Conservation (phyloP, 1,140 invertebrate species). For the Potamilus streckersoni region DNA sequence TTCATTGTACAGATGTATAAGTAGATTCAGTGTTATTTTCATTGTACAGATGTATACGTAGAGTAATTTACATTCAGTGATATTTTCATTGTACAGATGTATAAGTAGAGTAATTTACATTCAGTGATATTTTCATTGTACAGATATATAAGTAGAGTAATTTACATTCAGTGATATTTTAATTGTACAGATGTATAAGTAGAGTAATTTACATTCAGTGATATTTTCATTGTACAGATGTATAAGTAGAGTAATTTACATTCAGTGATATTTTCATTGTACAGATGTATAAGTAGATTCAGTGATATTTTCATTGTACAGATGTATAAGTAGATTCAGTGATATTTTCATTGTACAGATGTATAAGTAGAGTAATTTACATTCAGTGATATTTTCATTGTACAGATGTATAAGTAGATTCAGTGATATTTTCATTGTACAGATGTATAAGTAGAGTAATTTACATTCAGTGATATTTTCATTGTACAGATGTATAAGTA, state of each 20-base stretch:
- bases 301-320: constrained; percentile 21
- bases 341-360: constrained; percentile 38
- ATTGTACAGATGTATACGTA: constrained; percentile 49
- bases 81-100: constrained; percentile 45
- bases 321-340: constrained; percentile 38
- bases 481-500: constrained; percentile 49
- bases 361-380: constrained; percentile 25
- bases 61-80: not conserved
- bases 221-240: constrained; percentile 43
- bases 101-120: constrained; percentile 8
- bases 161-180: not conserved
- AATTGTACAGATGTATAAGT: constrained; percentile 49
- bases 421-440: constrained; percentile 4
- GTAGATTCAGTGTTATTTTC: not conserved
- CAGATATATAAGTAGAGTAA: constrained; percentile 43
- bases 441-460: constrained; percentile 44
- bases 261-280: constrained; percentile 3
- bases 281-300: constrained; percentile 46
- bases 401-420: constrained; percentile 48
- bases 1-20: constrained; percentile 49
- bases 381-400: not conserved
- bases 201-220: not conserved
- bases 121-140: constrained; percentile 3
- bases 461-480: not conserved
- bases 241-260: constrained; percentile 14